phyloP scores from a whole-genome alignment of 2,113 vertebrate genomes.

The Marmota monax region DNA sequence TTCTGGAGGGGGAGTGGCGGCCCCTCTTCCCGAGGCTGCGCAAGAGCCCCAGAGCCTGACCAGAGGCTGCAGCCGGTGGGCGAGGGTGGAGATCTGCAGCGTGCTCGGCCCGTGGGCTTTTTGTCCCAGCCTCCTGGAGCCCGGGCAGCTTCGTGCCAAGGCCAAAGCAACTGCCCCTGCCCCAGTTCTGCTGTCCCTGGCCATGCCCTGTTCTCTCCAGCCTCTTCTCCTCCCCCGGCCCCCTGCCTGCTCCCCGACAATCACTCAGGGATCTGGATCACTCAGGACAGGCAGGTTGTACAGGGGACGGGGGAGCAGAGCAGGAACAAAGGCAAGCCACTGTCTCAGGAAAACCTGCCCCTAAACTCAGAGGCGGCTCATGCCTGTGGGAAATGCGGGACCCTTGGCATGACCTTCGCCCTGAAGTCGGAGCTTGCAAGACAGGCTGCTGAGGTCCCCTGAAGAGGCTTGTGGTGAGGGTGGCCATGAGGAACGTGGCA shows the following conservation, averaged over 20 bases:
- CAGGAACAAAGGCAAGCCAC: not conserved
- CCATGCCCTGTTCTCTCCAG: not conserved
- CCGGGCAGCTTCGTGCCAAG: not conserved
- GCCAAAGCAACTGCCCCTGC: too few species aligned
- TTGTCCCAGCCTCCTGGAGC: not conserved
- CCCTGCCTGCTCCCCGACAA: not conserved
- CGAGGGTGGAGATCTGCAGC: too few species aligned
- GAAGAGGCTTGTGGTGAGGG: not conserved
- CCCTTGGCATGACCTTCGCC: not conserved
- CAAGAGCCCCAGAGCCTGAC: not conserved
- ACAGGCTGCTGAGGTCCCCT: not conserved
- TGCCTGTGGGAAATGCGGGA: not conserved
- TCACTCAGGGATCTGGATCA: not conserved
- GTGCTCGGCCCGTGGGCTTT: too few species aligned
- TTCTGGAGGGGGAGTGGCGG: not conserved
- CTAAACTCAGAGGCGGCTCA: not conserved
- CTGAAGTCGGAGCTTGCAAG: not conserved
- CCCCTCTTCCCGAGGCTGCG: not conserved
- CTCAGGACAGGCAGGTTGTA: slow-evolving; percentile 33
- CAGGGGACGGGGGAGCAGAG: not conserved
- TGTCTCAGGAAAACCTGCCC: not conserved
- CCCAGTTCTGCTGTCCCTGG: not conserved
- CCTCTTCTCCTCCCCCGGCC: not conserved
- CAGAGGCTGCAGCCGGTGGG: too few species aligned
- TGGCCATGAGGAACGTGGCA: not conserved